Evolutionary conservation across 2,888 invertebrate species (phyloP), one percentile per base, ranked within the genome.

Genomic region (Dryomyza anilis): DNA sequence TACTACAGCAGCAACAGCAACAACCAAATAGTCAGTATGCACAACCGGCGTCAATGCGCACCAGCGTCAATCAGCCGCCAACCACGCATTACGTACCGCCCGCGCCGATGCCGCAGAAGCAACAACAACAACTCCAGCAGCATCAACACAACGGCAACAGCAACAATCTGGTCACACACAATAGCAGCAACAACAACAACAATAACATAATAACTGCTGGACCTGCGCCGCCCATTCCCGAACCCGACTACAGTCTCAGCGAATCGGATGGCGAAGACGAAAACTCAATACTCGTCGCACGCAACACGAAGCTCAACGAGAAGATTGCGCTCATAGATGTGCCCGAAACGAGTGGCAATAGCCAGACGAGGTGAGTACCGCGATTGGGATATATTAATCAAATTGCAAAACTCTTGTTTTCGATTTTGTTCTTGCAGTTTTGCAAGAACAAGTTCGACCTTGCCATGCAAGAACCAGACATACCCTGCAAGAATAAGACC

Each of bases 221-320:
- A 12, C 75, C 77, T 10, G 88, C 87, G 1, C 91, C 95, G 8
- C 92, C 93, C n/a, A 95, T 95, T 72, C 95, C 95, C 0, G 95
- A 95, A 78, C 95, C 95, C 0, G 95, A 95, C 83, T 95, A 95
- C 85, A 94, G 94, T 81, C 89, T 94, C 83, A 93, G 92, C 69
- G 94, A 93, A 79, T 92, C 92, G 0, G 94, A 94, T 76, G 91
- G 89, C 65, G 91, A 91, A 69, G 87, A 86, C 67, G 87, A 87
- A 66, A 84, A 83, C 65, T 84, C 84, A 1, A 83, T 84, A 66
- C 72, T 83, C 48, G 82, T 84, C 58, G 83, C 84, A 3, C 76
- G 82, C 62, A 84, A 83, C 69, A 83, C 85, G 12, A 84, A 86
- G 66, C 81, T 85, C 29, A 87, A 86, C 76, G 88, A 85, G 80